Conservation (phyloP, 1,140 invertebrate species). For the Cydia strobilella region DNA sequence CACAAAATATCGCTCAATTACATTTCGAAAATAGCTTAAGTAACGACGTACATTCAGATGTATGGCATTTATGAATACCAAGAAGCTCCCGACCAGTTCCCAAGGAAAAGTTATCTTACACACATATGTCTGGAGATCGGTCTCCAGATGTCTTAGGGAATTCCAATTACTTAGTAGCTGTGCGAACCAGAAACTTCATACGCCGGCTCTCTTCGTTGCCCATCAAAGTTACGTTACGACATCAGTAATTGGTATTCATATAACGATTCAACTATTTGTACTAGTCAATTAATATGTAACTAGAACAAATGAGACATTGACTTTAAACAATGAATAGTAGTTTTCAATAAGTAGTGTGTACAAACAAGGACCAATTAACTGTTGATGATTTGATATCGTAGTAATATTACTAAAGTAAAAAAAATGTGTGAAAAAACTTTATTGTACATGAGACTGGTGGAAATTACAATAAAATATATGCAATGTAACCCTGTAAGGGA, state of each 20-base stretch:
- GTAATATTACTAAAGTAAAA: neutral
- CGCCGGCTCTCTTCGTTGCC: neutral
- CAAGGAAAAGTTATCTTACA: no score
- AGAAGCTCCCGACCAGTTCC: no score
- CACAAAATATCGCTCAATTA: neutral
- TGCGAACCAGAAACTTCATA: constrained; percentile 6
- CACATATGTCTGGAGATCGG: no score
- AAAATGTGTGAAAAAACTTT: no score
- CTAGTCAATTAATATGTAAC: neutral
- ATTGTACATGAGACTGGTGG: no score
- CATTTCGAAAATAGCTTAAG: neutral
- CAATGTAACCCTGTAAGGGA: no score
- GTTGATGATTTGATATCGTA: neutral
- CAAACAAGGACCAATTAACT: neutral
- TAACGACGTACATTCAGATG: neutral
- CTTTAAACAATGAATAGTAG: neutral
- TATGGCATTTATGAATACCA: no score
- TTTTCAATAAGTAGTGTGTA: neutral
- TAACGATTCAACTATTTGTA: neutral
- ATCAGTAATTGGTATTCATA: neutral
- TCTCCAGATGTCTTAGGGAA: neutral
- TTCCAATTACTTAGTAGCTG: constrained; percentile 2
- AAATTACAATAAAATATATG: no score
- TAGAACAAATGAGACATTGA: neutral
- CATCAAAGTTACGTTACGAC: neutral